Base-by-base conservation (phyloP, 2,888 invertebrate species). In the Sarcophaga rosellei region DNA sequence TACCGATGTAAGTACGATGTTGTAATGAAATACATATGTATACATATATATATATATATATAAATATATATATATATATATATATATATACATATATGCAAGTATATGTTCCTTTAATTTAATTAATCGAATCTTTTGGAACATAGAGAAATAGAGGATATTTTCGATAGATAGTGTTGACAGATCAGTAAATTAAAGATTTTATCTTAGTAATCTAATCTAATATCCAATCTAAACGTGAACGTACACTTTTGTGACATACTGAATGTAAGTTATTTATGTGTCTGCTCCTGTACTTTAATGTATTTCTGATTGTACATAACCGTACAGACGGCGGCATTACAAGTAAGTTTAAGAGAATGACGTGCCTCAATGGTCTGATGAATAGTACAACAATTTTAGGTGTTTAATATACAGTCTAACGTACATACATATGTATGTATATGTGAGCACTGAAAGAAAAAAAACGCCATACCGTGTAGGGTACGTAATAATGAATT, bases 351-450 rank as follows among this genome's bases (percentile, higher is more conserved):
- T 47, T 44, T 65, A 69, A 69, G 25, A 76, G 76, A 82, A 66
- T 77, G 70, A 77, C 59, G 65, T 70, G 70, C 45, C 76, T 76
- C 63, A 65, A 21, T 76, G 79, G 76, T 17, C 59, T 65, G 21
- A 76, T 65, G 70, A 69, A 76, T 62, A 21, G 17, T 53, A 53
- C 23, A 57, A 35, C 4, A 53, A 20, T 78, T n/a, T 23, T 45
- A 68, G 44, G 75, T 65, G 45, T 75, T n/a, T 63, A 69, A 25
- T 53, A 75, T 75, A 59, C 20, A 15, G 35, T 65, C n/a, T 65
- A 45, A 45, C 11, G 21, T 65, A 53, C 17, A 53, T 53, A 53
- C 47, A 47, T 47, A 47, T 2, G 2, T 47, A 47, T 47, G 47
- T 47, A 47, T 2, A 15, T 15, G 17, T 53, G 53, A 35, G 10